Evolutionary conservation across 2,113 vertebrate genomes (phyloP).

Genomic region (Boulengeromyrus knoepffleri): DNA sequence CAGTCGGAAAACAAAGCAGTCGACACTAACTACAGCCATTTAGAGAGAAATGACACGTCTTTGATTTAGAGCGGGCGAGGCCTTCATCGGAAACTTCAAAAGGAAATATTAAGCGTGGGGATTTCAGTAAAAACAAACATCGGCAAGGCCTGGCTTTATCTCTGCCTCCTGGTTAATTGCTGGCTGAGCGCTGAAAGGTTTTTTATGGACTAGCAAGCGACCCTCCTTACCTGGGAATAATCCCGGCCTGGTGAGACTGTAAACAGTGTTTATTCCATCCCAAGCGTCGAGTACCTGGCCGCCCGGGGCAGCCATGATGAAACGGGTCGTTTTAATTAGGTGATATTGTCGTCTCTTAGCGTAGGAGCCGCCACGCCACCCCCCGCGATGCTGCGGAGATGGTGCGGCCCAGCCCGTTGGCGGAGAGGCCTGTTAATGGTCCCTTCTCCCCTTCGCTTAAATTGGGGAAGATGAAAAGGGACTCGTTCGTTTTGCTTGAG

Average conservation of each 20-base stretch:
- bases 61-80: constrained; percentile 56
- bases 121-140: constrained; percentile 55
- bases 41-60: constrained; percentile 50
- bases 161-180: constrained; percentile 63
- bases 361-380: background rate
- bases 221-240: constrained; percentile 57
- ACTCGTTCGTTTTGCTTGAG: constrained; percentile 39
- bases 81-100: constrained; percentile 61
- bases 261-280: constrained; percentile 44
- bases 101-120: constrained; percentile 55
- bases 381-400: background rate
- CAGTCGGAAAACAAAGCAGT: constrained; percentile 37
- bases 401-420: background rate
- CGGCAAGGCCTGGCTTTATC: constrained; percentile 61
- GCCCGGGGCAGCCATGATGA: background rate
- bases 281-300: background rate
- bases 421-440: background rate
- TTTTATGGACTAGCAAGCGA: constrained; percentile 54
- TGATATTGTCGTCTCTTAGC: background rate
- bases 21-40: constrained; percentile 50
- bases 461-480: constrained; percentile 26
- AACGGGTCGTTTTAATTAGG: background rate
- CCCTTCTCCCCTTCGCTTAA: constrained; percentile 24
- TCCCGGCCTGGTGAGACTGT: constrained; percentile 43
- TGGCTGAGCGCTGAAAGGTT: constrained; percentile 55